phyloP scores from a whole-genome alignment of 1,140 invertebrate genomes.

The Oryzaephilus surinamensis region DNA sequence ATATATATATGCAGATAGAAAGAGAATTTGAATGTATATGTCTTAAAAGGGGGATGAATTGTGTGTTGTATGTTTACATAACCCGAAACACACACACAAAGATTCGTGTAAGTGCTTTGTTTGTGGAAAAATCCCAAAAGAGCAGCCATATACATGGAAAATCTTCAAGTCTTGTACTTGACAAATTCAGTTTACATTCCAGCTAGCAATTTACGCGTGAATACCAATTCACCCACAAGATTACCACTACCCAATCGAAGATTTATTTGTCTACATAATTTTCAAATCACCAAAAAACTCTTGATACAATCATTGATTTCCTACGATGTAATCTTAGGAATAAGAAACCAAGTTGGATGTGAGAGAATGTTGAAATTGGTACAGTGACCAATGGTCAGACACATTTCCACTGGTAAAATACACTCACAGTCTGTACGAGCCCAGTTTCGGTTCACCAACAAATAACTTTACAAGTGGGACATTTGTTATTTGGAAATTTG shows the following conservation, averaged over 20 bases:
- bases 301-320: no score
- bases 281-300: no score
- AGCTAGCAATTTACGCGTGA: constrained; percentile 20
- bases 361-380: no score
- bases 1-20: no score
- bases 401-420: no score
- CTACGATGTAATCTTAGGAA: no score
- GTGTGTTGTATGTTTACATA: not conserved
- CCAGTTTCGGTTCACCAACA: constrained; percentile 22
- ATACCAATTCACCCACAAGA: no score
- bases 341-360: no score
- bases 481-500: constrained; percentile 35
- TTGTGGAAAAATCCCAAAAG: constrained; percentile 14
- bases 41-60: not conserved
- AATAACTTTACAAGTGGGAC: constrained; percentile 32
- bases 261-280: no score
- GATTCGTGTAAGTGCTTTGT: constrained; percentile 11
- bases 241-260: no score
- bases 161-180: constrained; percentile 18
- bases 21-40: constrained; percentile 1
- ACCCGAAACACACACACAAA: not conserved
- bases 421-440: constrained; percentile 26
- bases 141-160: no score
- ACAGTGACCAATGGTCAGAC: no score
- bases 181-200: constrained; percentile 24